Evolutionary conservation across 2,797 vertebrate species (phyloP), one percentile per base, ranked within the genome.

Genomic region (Gallinago nigripennis): DNA sequence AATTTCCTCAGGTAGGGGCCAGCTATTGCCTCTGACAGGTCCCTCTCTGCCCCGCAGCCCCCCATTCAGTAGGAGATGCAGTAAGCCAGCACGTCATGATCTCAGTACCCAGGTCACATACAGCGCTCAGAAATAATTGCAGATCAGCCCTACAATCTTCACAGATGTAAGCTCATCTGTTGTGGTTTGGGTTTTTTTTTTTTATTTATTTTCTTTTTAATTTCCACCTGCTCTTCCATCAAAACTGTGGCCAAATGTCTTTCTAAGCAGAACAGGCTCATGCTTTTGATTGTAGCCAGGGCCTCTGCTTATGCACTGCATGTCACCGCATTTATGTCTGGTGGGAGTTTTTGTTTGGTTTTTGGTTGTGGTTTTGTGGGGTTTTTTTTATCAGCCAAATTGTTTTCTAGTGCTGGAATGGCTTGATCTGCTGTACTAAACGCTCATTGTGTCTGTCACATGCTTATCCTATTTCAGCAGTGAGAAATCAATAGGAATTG

Each of bases 401-500:
- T 95, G 80, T 88, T 96, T 95, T 87, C 84, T 72, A 45, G 9
- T 51, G 92, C 87, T 83, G 96, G 88, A 96, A 88, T 86, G 94
- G 91, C 91, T 97, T 90, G 58, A 79, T 95, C 92, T 76, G 79
- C 89, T 88, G 79, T 65, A 68, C 82, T 96, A 87, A 97, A 88
- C 63, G 41, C 83, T 94, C 88, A 56, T 77, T 84, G 82, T 95
- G 72, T 88, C 93, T 94, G 90, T 60, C 82, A 93, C 91, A 87
- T 91, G 88, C 93, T 95, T 92, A 96, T 92, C 94, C 94, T 78
- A 73, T 92, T 96, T 90, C 94, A 96, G 95, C 84, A 68, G 92
- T 16, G 25, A 82, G 64, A 90, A 97, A 98, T 98, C 97, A 19
- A 98, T 97, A 94, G 71, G 89, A 96, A 97, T 98, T 96, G 97